Percentiles rank a stretch among this genome's conserved stretches.
phyloP scores from a whole-genome alignment of 2,888 invertebrate species.

The Ypsolopha sequella region DNA sequence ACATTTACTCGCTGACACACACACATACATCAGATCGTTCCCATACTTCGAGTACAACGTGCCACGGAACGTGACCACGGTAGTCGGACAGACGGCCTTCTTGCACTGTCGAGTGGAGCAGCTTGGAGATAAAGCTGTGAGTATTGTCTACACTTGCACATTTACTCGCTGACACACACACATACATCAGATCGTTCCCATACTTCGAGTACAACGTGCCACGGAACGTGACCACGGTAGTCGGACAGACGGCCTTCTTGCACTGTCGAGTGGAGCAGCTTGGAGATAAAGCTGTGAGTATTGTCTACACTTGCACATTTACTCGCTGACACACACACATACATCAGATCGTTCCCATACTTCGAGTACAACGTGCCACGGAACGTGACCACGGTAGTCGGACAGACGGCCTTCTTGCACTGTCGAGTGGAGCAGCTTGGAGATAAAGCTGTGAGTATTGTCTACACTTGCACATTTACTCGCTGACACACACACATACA shows the following conservation, averaged over 20 bases:
- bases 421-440: constrained; percentile 90
- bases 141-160: constrained; percentile 35
- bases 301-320: constrained; percentile 4
- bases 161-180: no score
- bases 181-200: constrained; percentile 79
- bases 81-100: constrained; percentile 92
- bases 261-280: constrained; percentile 90
- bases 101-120: constrained; percentile 90
- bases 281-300: constrained; percentile 90
- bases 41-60: constrained; percentile 92
- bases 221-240: constrained; percentile 88
- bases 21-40: constrained; percentile 75
- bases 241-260: constrained; percentile 91
- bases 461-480: no score
- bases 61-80: constrained; percentile 87
- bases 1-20: no score
- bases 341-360: constrained; percentile 81
- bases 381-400: constrained; percentile 89
- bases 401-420: constrained; percentile 91
- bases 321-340: no score
- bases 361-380: constrained; percentile 90
- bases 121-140: constrained; percentile 90
- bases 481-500: no score
- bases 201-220: constrained; percentile 91
- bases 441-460: constrained; percentile 86